Evolutionary conservation across 1,140 invertebrate genomes (phyloP), one percentile per base, ranked within the genome.

Genomic region (Leptonema lineaticorne): DNA sequence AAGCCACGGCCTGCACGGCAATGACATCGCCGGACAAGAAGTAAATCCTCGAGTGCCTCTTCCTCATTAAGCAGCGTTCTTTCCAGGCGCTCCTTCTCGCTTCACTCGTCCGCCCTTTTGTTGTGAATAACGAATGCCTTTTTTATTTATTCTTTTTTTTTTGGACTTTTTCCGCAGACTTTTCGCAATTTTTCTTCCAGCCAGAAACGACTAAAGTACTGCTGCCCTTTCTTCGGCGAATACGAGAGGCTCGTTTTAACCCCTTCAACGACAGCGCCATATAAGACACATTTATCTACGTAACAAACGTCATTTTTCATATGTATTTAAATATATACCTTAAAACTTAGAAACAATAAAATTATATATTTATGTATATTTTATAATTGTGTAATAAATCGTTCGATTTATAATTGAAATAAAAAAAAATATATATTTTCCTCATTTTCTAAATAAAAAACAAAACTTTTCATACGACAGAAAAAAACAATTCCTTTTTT

Each of bases 121-220:
- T 53, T 22, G 50, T 26, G 9, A 53, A 53, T 53, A 53, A 53
- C 50, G 50, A 53, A 53, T 8, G 24, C 50, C 50, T 53, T 53
- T 53, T n/a, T n/a, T n/a, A n/a, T n/a, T n/a, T n/a, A n/a, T n/a
- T n/a, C n/a, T n/a, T n/a, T n/a, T n/a, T n/a, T n/a, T n/a, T 53
- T 53, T 20, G 9, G 50, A 53, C 18, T 26, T 53, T 26, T 18
- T n/a, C 7, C 50, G n/a, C 11, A 41, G 30, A 33, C 11, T 22
- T 50, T 22, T 9, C 20, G 46, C 46, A 18, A 50, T 50, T 41
- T 53, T 53, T 53, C 9, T 26, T 22, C 5, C 50, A 2, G 22
- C 8, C n/a, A 20, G 46, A 20, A 48, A 20, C 46, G 16, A 20
- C 16, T 8, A 48, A 48, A 48, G 46, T 18, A 48, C 46, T 14